These are phyloP conservation scores for Tragelaphus buxtoni DNA, from an alignment of 2,113 vertebrate species.

Conservation along the genomic window DNA sequence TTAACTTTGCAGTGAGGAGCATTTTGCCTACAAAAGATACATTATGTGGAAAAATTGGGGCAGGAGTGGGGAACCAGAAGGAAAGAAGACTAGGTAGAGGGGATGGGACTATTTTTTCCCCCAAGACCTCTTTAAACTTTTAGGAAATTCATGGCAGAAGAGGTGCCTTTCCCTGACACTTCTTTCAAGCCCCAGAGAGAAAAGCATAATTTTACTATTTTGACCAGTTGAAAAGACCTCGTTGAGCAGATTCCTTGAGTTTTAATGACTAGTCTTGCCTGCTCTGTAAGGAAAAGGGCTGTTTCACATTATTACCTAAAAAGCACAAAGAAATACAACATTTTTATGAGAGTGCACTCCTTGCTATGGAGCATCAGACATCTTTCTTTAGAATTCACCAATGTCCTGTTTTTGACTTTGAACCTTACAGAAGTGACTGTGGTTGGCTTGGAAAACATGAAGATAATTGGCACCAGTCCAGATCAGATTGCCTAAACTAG, in stretches of 20 bases:
- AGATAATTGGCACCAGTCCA: not conserved
- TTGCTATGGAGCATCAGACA: not conserved
- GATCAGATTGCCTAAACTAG: not conserved
- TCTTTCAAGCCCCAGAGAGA: not conserved
- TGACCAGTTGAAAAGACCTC: not conserved
- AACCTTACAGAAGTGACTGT: not conserved
- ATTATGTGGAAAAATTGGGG: not conserved
- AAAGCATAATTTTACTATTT: conserved; percentile 14
- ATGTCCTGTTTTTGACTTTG: not conserved
- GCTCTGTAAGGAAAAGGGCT: not conserved
- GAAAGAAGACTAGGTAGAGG: not conserved
- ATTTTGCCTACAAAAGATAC: not conserved
- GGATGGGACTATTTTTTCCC: accelerated
- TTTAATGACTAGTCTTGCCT: conserved; percentile 13
- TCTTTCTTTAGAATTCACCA: not conserved
- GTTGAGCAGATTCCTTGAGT: not conserved
- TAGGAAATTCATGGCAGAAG: not conserved
- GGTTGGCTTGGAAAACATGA: not conserved
- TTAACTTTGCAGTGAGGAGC: not conserved
- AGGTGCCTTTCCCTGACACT: not conserved
- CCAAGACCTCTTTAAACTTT: not conserved
- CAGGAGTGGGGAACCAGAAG: not conserved
- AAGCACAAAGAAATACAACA: not conserved
- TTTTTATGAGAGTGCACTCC: not conserved
- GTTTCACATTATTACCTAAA: conserved; percentile 26